Evolutionary conservation across 1,140 invertebrate genomes (phyloP), one percentile per base, ranked within the genome.

Genomic region (Drosophila lacertosa): DNA sequence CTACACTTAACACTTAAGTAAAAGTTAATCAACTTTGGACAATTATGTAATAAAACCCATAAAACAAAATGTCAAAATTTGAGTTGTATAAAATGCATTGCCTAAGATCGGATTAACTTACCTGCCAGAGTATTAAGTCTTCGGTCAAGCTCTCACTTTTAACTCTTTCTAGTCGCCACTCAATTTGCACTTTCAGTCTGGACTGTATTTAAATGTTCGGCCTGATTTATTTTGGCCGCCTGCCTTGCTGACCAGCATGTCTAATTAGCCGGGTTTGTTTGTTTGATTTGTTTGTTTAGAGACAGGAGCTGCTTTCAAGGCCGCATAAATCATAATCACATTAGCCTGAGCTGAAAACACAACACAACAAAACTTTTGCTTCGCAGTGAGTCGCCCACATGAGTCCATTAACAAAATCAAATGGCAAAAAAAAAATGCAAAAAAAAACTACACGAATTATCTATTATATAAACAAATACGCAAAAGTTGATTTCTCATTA

Each of bases 321-420:
- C 54, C 81, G 33, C 53, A 80, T 86, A 86, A 86, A 81, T 86
- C 82, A 86, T 86, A 86, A 88, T 81, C 77, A 54, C 82, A 84
- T 84, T 84, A 81, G 81, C 55, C 26, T 35, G 24, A 18, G 20
- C 37, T n/a, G 32, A 29, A 20, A 55, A 74, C 74, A 77, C 47
- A 72, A 77, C n/a, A n/a, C n/a, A 74, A 33, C 15, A 35, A 9
- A 50, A 50, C 32, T 48, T 53, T 35, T 40, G 70, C 64, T 74
- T 75, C 67, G 67, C 40, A 51, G 15, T 24, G 42, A 54, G 33
- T 57, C 63, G 69, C 69, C 69, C 73, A 75, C 73, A 62, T 54
- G 20, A 47, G 60, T 42, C 29, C 70, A 86, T 80, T 80, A 70
- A n/a, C n/a, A n/a, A 68, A 72, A 65, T 66, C 48, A 53, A 62